Conservation (phyloP, 2,888 invertebrate genomes). For the Drosophila prolongata region DNA sequence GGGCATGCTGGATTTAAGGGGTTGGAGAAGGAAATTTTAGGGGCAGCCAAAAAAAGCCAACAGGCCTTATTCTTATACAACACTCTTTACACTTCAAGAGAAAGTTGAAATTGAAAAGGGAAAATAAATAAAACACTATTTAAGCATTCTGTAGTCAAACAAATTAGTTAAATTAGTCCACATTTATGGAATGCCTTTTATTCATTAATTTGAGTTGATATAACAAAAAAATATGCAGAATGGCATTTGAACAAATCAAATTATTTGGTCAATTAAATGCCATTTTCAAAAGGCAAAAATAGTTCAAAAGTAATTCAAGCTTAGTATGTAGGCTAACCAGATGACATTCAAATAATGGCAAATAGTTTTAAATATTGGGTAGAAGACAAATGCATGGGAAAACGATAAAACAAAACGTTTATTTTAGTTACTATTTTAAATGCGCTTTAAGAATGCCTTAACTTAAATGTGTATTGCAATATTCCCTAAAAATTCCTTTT, state of each 20-base stretch:
- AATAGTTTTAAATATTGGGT: conserved; percentile 3
- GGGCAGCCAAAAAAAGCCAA: neutral
- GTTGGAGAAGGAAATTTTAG: conserved; percentile 1
- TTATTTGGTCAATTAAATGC: neutral
- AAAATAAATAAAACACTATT: no score
- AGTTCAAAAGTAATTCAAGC: neutral
- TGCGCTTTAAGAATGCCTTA: neutral
- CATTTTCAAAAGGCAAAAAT: neutral
- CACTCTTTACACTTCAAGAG: conserved; percentile 7
- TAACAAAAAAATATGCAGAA: no score
- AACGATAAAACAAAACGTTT: neutral
- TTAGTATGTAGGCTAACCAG: neutral
- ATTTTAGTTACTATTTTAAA: neutral
- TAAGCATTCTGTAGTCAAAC: no score
- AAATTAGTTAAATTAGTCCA: no score
- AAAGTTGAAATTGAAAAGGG: neutral
- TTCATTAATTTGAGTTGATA: neutral
- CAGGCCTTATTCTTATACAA: conserved; percentile 6
- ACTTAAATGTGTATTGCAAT: neutral
- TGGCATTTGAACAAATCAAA: neutral
- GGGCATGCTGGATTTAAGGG: no score
- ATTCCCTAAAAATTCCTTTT: neutral
- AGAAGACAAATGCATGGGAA: neutral
- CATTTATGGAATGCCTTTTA: no score
- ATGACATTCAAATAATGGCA: neutral